Percentiles rank a stretch among this genome's conserved stretches.
These are phyloP conservation scores for Siderastrea radians DNA, from an alignment of 92 coral and sea anemone species.

Conservation along the genomic window DNA sequence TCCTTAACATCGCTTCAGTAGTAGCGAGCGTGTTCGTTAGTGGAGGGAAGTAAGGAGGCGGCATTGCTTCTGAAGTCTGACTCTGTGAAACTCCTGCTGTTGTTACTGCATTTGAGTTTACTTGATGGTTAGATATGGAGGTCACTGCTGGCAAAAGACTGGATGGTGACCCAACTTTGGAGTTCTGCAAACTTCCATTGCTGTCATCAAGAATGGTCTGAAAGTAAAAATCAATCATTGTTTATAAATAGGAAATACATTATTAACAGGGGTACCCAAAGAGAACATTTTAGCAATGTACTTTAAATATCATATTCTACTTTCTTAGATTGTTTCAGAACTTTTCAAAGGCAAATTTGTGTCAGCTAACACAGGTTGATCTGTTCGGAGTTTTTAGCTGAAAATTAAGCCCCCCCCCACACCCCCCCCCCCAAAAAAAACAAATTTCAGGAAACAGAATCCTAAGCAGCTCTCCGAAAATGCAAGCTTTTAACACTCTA, in stretches of 20 bases:
- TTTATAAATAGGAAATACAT: not conserved
- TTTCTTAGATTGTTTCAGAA: too few species aligned
- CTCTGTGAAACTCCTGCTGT: not conserved
- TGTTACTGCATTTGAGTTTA: not conserved
- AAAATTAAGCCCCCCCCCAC: too few species aligned
- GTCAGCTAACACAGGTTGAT: too few species aligned
- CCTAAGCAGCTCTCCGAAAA: too few species aligned
- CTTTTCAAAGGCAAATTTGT: too few species aligned
- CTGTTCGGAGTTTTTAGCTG: too few species aligned
- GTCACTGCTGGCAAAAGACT: not conserved
- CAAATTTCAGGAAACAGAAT: not conserved
- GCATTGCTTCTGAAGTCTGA: not conserved
- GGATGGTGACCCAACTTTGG: slow-evolving; percentile 8
- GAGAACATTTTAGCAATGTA: not conserved
- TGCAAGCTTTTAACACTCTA: too few species aligned
- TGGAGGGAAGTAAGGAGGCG: slow-evolving; percentile 12
- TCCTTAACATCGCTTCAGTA: slow-evolving; percentile 5
- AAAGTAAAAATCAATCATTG: not conserved
- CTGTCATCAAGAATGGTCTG: slow-evolving; percentile 73
- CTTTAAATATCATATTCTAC: too few species aligned
- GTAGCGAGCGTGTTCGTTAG: not conserved
- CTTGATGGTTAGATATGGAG: slow-evolving; percentile 26
- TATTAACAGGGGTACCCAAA: not conserved
- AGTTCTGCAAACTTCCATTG: slow-evolving; percentile 32
- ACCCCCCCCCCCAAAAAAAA: too few species aligned